A percentile compares a stretch with the other conserved stretches of the same genome.
phyloP scores from a whole-genome alignment of 2,113 vertebrate genomes.

The Mormyrus iriodes region DNA sequence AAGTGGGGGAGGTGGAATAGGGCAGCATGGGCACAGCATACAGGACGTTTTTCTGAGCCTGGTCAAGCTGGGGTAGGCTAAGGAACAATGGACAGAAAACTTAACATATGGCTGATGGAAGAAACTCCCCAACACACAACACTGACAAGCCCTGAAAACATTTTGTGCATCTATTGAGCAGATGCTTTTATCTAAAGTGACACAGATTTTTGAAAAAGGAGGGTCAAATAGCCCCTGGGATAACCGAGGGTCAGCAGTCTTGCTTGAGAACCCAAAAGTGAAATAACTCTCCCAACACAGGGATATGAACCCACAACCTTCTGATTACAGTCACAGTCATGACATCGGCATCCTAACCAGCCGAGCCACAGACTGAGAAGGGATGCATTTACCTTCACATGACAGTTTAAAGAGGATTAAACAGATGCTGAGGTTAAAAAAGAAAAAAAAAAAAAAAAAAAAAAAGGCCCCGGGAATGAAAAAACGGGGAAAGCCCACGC shows the following conservation, averaged over 20 bases:
- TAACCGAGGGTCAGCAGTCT: background rate
- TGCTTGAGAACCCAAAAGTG: background rate
- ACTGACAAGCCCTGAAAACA: background rate
- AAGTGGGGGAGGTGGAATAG: background rate
- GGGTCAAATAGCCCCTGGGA: background rate
- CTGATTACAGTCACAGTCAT: background rate
- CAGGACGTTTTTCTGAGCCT: background rate
- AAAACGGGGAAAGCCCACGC: too few species aligned
- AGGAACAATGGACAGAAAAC: background rate
- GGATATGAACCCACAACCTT: background rate
- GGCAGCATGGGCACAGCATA: background rate
- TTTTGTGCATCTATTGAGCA: background rate
- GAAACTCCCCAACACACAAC: background rate
- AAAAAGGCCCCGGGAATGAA: background rate
- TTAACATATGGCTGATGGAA: background rate
- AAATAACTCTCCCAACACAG: background rate
- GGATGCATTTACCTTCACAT: background rate
- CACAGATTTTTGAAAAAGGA: background rate
- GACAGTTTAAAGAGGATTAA: background rate
- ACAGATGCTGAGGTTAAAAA: background rate
- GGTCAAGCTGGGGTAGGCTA: background rate
- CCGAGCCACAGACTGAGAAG: background rate
- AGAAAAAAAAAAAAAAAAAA: background rate
- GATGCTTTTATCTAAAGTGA: background rate
- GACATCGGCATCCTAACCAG: background rate